Evolutionary conservation across 1,140 invertebrate species (phyloP).

Genomic region (Lucilia sericata): DNA sequence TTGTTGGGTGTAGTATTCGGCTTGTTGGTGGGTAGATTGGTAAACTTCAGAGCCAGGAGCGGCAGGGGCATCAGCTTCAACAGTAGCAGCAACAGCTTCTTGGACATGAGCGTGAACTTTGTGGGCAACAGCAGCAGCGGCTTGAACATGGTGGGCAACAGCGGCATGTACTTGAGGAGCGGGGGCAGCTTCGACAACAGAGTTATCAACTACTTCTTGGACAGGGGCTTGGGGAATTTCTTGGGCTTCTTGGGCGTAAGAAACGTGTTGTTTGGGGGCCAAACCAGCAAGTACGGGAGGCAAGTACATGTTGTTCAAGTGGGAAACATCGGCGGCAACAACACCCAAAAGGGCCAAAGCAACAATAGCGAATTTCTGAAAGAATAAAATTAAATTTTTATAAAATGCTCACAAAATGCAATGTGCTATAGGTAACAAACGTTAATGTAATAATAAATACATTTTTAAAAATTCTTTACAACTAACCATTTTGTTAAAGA

Average conservation of each 20-base stretch:
- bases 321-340: slow-evolving; percentile 53
- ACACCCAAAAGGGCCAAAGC: slow-evolving; percentile 40
- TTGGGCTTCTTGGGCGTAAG: neutral
- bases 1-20: neutral
- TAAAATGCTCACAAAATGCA: too few relatives aligned
- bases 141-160: neutral
- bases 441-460: neutral
- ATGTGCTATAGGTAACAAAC: neutral
- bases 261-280: neutral
- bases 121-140: neutral
- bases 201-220: neutral
- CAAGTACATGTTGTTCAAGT: slow-evolving; percentile 60
- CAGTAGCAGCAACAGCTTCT: neutral
- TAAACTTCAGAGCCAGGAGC: neutral
- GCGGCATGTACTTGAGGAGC: neutral
- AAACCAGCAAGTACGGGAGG: slow-evolving; percentile 50
- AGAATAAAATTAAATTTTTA: neutral
- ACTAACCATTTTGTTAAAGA: slow-evolving; percentile 25
- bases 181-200: neutral
- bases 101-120: neutral
- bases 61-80: neutral
- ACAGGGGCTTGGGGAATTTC: slow-evolving; percentile 26
- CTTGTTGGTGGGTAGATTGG: neutral
- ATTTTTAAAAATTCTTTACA: neutral
- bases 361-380: slow-evolving; percentile 41